Evolutionary conservation across 1,140 invertebrate genomes (phyloP).

Genomic region (Brachionus sp.): DNA sequence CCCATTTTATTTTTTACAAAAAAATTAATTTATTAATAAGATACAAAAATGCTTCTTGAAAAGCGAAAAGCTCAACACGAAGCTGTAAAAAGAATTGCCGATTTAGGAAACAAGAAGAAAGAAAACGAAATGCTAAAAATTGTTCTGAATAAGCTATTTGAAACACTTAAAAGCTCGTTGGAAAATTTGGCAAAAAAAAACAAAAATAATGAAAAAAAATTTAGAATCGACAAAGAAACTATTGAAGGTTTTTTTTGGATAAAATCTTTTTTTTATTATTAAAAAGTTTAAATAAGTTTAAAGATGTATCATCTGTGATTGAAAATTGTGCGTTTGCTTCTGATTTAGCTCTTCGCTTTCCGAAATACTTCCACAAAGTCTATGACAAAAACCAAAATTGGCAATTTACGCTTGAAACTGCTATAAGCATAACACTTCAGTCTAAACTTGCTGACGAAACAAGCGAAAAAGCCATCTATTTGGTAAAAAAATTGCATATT

Average conservation of each 20-base stretch:
- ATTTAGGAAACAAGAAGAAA: neutral
- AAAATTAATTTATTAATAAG: neutral
- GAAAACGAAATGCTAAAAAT: constrained; percentile 16
- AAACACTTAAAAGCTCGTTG: neutral
- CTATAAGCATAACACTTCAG: neutral
- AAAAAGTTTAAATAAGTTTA: neutral
- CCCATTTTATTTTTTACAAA: neutral
- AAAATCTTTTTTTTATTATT: neutral
- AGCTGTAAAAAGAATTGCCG: neutral
- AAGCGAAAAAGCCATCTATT: neutral
- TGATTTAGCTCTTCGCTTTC: constrained; percentile 21
- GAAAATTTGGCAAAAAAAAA: constrained; percentile 9
- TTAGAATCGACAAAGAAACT: neutral
- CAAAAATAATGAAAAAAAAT: neutral
- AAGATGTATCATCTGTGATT: constrained; percentile 5
- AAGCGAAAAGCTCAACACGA: constrained; percentile 26
- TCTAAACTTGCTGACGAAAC: neutral
- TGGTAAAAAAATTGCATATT: neutral
- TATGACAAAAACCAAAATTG: constrained; percentile 22
- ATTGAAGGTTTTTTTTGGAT: neutral
- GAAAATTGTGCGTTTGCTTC: constrained; percentile 23
- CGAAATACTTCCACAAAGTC: constrained; percentile 25
- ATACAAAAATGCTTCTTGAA: neutral
- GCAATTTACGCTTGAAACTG: neutral
- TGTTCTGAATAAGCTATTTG: neutral